Base-by-base conservation (phyloP, 2,888 invertebrate species). In the Gasteruption jaculator region DNA sequence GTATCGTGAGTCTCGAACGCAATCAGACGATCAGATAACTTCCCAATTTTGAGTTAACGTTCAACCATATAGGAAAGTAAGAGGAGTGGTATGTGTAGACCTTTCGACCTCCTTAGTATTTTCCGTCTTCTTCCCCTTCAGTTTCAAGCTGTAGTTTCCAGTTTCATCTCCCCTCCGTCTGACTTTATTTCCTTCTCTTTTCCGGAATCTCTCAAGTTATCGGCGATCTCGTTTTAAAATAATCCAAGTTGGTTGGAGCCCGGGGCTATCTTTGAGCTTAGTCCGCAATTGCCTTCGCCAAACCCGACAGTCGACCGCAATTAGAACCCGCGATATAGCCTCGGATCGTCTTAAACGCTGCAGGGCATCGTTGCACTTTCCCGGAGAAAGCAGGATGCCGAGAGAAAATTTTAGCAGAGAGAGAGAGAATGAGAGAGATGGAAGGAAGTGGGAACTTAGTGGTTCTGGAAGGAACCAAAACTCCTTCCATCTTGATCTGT, bases 11-110 rank as follows among this genome's bases (percentile, higher is more conserved):
- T 30, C 41, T 43, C 56, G 53, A 58, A 60, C 51, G 60, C 56
- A 62, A 62, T 62, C 62, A 62, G 57, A 62, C 61, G 62, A 62
- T 60, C 60, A 61, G 58, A 52, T 62, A 62, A 60, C 62, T 62
- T 61, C 50, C 54, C 62, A 58, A 62, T 61, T 53, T 60, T 54
- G 56, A 58, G 56, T 62, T 61, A 60, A 62, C 57, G 49, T 48
- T 41, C 49, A 52, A n/a, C n/a, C n/a, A n/a, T n/a, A n/a, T n/a
- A n/a, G n/a, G n/a, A n/a, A n/a, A n/a, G n/a, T n/a, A n/a, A n/a
- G n/a, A n/a, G n/a, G n/a, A n/a, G n/a, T n/a, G n/a, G n/a, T n/a
- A n/a, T n/a, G n/a, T n/a, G n/a, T n/a, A n/a, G n/a, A n/a, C 26
- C 20, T 24, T 21, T 22, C 29, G 32, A 25, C 34, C 26, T 25